Percentiles rank a stretch among this genome's conserved stretches.
Evolutionary conservation across 2,797 vertebrate genomes (phyloP).

Genomic region (Xenops minutus): DNA sequence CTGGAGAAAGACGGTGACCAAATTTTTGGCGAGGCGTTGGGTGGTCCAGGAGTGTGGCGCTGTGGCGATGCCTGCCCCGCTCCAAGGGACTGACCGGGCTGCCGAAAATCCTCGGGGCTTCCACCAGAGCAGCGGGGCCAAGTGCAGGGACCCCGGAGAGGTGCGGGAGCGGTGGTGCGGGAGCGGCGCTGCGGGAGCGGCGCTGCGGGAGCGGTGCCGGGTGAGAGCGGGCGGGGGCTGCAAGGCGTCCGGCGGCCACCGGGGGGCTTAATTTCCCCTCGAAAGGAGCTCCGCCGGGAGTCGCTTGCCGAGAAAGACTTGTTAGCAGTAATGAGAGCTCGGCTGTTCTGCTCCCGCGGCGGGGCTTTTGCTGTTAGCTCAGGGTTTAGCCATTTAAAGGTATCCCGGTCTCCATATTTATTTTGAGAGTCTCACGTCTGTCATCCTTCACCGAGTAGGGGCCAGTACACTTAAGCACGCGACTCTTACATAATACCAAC

Average conservation of each 20-base stretch:
- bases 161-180: background rate
- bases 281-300: background rate
- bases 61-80: too few species aligned
- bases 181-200: background rate
- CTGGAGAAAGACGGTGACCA: too few species aligned
- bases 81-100: background rate
- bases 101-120: accelerated
- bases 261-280: constrained; percentile 63
- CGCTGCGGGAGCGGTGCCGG: background rate
- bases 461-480: background rate
- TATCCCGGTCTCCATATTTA: background rate
- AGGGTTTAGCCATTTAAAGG: background rate
- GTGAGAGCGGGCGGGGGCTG: background rate
- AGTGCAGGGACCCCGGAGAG: background rate
- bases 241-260: constrained; percentile 29
- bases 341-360: background rate
- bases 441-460: background rate
- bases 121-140: background rate
- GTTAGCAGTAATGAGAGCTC: background rate
- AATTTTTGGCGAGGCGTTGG: background rate
- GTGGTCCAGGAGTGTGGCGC: accelerated
- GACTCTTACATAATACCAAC: background rate
- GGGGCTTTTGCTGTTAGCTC: background rate
- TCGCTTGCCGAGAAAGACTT: background rate
- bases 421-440: background rate